phyloP scores from a whole-genome alignment of 1,140 invertebrate genomes.

The Aphelinus certus region DNA sequence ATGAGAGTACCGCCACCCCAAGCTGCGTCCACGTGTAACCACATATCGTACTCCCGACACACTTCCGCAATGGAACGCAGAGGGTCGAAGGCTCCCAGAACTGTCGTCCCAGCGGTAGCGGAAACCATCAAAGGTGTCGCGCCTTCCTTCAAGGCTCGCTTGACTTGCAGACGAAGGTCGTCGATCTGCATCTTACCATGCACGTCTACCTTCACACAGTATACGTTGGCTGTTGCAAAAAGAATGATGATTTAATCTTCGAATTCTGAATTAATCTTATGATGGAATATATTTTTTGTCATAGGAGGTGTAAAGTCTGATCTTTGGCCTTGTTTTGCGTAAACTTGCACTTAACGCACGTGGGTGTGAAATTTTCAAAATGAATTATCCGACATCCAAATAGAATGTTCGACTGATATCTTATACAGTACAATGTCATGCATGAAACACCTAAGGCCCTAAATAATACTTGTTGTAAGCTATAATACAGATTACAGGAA shows the following conservation, averaged over 20 bases:
- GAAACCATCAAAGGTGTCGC: conserved; percentile 87
- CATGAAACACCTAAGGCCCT: no score
- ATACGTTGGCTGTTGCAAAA: conserved; percentile 71
- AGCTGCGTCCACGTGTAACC: conserved; percentile 96
- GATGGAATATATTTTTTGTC: no score
- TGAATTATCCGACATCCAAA: no score
- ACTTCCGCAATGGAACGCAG: conserved; percentile 81
- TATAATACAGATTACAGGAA: no score
- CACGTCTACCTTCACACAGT: conserved; percentile 75
- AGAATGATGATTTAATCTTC: neutral
- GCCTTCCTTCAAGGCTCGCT: conserved; percentile 72
- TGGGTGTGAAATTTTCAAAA: no score
- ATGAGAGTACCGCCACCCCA: conserved; percentile 93
- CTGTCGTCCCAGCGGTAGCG: conserved; percentile 87
- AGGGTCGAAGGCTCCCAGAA: conserved; percentile 92
- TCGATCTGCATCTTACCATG: conserved; percentile 81
- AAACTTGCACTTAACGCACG: no score
- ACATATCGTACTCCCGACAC: conserved; percentile 85
- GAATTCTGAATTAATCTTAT: neutral
- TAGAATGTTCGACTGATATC: no score
- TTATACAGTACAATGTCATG: no score
- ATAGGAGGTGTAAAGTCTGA: no score
- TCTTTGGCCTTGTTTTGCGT: no score
- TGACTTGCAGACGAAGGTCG: conserved; percentile 78
- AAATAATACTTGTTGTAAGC: no score